Conservation (phyloP, 2,888 invertebrate species). For the Drosophila austrosaltans region DNA sequence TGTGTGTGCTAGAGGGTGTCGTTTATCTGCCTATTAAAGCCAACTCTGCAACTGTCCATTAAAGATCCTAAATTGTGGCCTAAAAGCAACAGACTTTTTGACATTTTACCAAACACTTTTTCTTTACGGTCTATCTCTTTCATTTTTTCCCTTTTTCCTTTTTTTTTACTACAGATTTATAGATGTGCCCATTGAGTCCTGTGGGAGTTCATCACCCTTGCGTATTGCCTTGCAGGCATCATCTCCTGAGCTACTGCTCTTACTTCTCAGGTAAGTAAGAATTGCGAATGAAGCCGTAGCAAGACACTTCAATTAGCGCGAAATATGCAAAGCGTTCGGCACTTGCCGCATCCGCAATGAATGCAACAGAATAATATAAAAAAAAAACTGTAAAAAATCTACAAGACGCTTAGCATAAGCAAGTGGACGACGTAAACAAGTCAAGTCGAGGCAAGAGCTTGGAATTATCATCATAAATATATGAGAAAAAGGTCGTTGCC, state of each 20-base stretch:
- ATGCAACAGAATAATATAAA: slow-evolving; percentile 54
- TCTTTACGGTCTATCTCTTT: background rate
- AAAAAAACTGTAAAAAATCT: slow-evolving; percentile 29
- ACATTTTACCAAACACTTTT: slow-evolving; percentile 34
- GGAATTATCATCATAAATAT: slow-evolving; percentile 71
- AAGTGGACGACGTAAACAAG: slow-evolving; percentile 56
- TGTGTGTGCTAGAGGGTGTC: slow-evolving; percentile 23
- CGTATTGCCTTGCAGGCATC: slow-evolving; percentile 90
- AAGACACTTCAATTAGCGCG: slow-evolving; percentile 68
- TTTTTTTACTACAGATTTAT: slow-evolving; percentile 85
- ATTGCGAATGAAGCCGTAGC: background rate
- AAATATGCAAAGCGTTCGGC: slow-evolving; percentile 63
- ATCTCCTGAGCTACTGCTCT: slow-evolving; percentile 89
- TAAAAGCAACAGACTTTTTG: slow-evolving; percentile 24
- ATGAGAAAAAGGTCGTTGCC: slow-evolving; percentile 66
- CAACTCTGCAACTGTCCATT: slow-evolving; percentile 40
- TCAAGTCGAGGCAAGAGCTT: slow-evolving; percentile 35
- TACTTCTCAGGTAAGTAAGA: slow-evolving; percentile 85
- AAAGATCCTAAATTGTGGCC: slow-evolving; percentile 41
- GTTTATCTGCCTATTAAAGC: slow-evolving; percentile 46
- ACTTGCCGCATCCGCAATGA: slow-evolving; percentile 61
- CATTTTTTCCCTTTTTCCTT: background rate
- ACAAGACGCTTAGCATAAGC: slow-evolving; percentile 72
- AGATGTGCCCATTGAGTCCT: slow-evolving; percentile 92
- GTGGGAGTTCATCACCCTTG: slow-evolving; percentile 89